phyloP scores from a whole-genome alignment of 1,140 invertebrate species.

The Hyphantria cunea region DNA sequence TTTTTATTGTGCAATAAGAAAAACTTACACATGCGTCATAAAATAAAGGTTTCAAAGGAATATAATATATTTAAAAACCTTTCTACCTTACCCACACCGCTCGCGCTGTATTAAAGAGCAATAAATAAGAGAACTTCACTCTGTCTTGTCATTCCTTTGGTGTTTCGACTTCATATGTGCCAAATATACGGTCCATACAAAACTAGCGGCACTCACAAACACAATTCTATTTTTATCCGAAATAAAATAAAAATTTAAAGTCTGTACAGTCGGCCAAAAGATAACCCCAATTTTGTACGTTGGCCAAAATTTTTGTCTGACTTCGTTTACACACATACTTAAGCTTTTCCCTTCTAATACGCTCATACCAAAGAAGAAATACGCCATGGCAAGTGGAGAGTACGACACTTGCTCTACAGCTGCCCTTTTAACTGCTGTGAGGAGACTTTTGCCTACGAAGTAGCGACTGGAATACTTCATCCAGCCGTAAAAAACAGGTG shows the following conservation, averaged over 20 bases:
- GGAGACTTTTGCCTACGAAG: conserved; percentile 50
- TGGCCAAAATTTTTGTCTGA: conserved; percentile 88
- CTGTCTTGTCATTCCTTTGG: conserved; percentile 30
- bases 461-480: conserved; percentile 59
- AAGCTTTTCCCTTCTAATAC: conserved; percentile 87
- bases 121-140: neutral
- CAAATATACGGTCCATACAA: conserved; percentile 92
- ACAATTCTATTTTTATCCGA: conserved; percentile 90
- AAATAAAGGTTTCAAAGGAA: too few relatives aligned
- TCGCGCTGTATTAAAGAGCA: too few relatives aligned
- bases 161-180: conserved; percentile 91
- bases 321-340: conserved; percentile 86
- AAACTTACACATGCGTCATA: too few relatives aligned
- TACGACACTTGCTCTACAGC: conserved; percentile 92
- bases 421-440: conserved; percentile 60
- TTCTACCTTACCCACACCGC: too few relatives aligned
- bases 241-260: conserved; percentile 90
- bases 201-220: conserved; percentile 90
- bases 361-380: conserved; percentile 92
- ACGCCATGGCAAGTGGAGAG: conserved; percentile 88
- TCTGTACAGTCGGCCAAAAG: conserved; percentile 91
- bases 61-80: too few relatives aligned
- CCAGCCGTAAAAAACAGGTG: conserved; percentile 67
- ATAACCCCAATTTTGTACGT: conserved; percentile 87
- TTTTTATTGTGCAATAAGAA: too few relatives aligned